Percentiles rank a stretch among this genome's conserved stretches.
phyloP scores from a whole-genome alignment of 1,140 invertebrate species.

The Potamilus streckersoni region DNA sequence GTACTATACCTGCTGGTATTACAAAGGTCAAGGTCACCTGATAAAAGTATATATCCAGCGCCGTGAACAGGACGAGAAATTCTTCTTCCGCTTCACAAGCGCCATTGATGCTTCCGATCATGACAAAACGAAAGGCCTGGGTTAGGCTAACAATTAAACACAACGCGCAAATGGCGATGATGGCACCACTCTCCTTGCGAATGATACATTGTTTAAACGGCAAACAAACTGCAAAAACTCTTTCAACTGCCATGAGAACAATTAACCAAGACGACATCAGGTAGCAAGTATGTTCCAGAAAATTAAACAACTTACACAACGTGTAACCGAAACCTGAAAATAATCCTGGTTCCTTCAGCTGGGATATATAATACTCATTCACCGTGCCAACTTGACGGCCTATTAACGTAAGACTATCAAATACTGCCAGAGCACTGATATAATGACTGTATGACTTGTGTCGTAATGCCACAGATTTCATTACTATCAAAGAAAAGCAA shows the following conservation, averaged over 20 bases:
- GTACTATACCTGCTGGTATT: conserved; percentile 3
- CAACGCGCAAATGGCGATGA: conserved; percentile 43
- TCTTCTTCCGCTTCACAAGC: conserved; percentile 2
- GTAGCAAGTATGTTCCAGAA: conserved; percentile 42
- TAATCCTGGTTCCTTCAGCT: conserved; percentile 18
- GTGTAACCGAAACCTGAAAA: conserved; percentile 27
- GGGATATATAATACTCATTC: conserved; percentile 28
- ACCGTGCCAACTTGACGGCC: conserved; percentile 21
- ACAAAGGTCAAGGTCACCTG: conserved; percentile 10
- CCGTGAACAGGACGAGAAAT: conserved; percentile 7
- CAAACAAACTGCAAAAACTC: conserved; percentile 50
- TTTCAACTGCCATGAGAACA: conserved; percentile 54
- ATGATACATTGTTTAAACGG: conserved; percentile 48
- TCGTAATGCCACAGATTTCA: conserved; percentile 43
- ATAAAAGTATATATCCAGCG: conserved; percentile 16
- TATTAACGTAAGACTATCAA: conserved; percentile 46
- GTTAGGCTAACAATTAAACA: conserved; percentile 25
- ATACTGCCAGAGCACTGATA: conserved; percentile 47
- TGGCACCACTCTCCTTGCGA: conserved; percentile 39
- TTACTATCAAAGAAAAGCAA: conserved; percentile 47
- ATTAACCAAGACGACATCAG: conserved; percentile 59
- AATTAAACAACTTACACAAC: conserved; percentile 50
- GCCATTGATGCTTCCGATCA: conserved; percentile 5
- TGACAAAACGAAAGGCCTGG: conserved; percentile 17
- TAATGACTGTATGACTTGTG: conserved; percentile 53